These are phyloP conservation scores for Phymatocera aterrima DNA, from an alignment of 2,888 invertebrate genomes.

Conservation along the genomic window DNA sequence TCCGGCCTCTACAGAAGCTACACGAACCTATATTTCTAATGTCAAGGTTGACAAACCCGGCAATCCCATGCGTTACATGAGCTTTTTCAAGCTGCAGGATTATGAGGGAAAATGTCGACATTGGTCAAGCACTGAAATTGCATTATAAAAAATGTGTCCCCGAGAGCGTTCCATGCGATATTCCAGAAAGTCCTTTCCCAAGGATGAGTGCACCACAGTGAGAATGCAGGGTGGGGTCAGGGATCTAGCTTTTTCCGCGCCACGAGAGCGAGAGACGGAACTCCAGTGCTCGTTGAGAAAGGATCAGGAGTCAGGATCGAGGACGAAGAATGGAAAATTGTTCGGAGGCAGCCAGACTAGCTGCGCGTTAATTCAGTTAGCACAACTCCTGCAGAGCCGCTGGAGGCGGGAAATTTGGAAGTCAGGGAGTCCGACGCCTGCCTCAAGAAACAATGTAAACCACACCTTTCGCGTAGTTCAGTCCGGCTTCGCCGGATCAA, in stretches of 20 bases:
- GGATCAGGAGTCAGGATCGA: constrained; percentile 30
- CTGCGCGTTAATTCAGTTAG: constrained; percentile 32
- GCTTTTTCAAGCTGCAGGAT: background rate
- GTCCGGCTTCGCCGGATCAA: background rate
- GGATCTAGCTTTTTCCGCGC: constrained; percentile 25
- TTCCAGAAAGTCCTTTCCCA: constrained; percentile 29
- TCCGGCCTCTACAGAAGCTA: background rate
- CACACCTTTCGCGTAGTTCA: too few relatives aligned
- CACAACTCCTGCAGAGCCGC: constrained; percentile 15
- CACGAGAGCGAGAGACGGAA: constrained; percentile 21
- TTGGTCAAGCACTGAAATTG: constrained; percentile 38
- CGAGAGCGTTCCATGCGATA: background rate
- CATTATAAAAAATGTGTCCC: constrained; percentile 34
- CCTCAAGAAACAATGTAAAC: constrained; percentile 29
- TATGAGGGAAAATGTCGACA: background rate
- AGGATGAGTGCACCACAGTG: constrained; percentile 29
- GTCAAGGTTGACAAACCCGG: background rate
- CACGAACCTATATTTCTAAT: background rate
- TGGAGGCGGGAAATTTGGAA: constrained; percentile 21
- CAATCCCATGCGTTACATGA: background rate
- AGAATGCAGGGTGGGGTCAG: constrained; percentile 31
- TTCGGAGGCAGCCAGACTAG: constrained; percentile 4
- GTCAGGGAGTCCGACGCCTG: background rate
- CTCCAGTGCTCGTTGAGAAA: constrained; percentile 28
- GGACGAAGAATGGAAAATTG: constrained; percentile 20